Base-by-base conservation (phyloP, 2,888 invertebrate species). In the Salpingus planirostris region DNA sequence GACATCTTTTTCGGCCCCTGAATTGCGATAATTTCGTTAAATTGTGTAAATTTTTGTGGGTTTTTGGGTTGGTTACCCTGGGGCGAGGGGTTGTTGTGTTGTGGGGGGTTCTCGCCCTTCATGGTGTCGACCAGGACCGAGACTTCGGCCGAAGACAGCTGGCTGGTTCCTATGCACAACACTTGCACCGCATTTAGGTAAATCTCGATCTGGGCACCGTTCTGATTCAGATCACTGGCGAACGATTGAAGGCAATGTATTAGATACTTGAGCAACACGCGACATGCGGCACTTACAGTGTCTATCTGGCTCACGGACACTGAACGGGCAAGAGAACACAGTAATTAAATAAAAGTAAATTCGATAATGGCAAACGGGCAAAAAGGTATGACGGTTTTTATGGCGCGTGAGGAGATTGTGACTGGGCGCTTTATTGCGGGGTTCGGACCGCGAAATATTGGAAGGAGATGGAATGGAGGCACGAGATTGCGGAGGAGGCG, bases 71-170 rank as follows among this genome's bases (percentile, higher is more conserved):
- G 29, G 25, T 25, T 27, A 51, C 51, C 50, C 35, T 43, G 57
- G 21, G 65, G 59, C 39, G 69, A 67, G 27, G 53, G 46, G 23
- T 48, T 47, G 27, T 44, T 41, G 13, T 48, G 45, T 25, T 54
- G 54, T 8, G 78, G 79, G 38, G 73, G 57, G 53, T 73, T 74
- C 33, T 78, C 74, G 36, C 74, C 73, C 51, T 88, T 90, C 62
- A 92, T 71, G 21, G 82, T 72, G 25, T 84, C 78, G 21, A 83
- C 79, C 44, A 91, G 70, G 21, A 79, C 75, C 29, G 80, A 73
- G 57, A 85, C 74, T 62, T 92, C 92, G 14, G 82, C 74, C 49
- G 79, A 76, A 12, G 79, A 76, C 40, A 86, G 74, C 38, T 78
- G 70, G 28, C 79, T 77, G 28, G 74, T 72, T 26, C 78, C 80